Evolutionary conservation across 2,797 vertebrate species (phyloP), one percentile per base, ranked within the genome.

Genomic region (Leucoraja ocellata): DNA sequence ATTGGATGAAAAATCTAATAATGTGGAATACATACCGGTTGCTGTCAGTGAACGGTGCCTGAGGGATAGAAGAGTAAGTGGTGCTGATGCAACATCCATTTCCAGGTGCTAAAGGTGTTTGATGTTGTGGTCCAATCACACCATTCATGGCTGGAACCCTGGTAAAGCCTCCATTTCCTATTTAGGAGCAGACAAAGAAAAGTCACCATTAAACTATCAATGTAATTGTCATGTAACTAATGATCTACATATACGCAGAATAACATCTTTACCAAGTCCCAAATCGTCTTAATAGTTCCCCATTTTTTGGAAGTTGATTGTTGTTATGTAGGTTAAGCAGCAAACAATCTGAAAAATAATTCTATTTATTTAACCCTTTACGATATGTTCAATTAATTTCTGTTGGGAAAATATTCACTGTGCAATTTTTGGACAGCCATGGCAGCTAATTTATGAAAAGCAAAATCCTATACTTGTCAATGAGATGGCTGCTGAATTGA

Each of bases 131-230:
- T 95, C 97, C 98, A 95, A 99, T 98, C 95, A 99, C 96, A 91
- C 99, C 99, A 93, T 99, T 99, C 95, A 98, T 98, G 95, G 98
- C 96, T 58, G 98, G 98, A 95, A 99, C 98, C 95, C 98, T 97
- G 94, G 98, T 97, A 96, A 98, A 99, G 0, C 97, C 95, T 93
- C 96, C 96, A 94, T 97, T 97, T 94, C 97, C 98, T 99, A 94
- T 11, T 71, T 73, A 83, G 25, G 61, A 79, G 16, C 63, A 81
- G 46, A 36, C 54, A 78, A 83, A 93, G 86, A 88, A 54, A 36
- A 32, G n/a, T 68, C 32, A 88, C 61, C 3, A 63, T 88, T n/a
- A 68, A 88, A 68, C n/a, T 4, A 88, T 32, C 32, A 65, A 88
- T 65, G 61, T 10, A 32, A n/a, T 78, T 78, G n/a, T 13, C 77